Evolutionary conservation across 2,888 invertebrate species (phyloP).

Genomic region (Orchesellides sinensis): DNA sequence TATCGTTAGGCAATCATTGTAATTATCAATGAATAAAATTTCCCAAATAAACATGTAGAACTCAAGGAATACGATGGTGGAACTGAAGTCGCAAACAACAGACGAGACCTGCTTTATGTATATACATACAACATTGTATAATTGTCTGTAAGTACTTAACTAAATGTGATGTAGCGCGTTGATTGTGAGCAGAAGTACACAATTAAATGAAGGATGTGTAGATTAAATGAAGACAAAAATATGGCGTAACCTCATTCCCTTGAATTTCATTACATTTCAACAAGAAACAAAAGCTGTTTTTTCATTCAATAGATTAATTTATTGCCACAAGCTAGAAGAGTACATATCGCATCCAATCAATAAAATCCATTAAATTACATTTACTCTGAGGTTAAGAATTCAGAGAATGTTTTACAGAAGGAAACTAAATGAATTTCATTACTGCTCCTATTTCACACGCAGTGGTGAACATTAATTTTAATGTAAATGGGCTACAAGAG

Average conservation of each 20-base stretch:
- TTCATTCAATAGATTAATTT: constrained; percentile 5
- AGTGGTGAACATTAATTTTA: no score
- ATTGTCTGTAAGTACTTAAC: not conserved
- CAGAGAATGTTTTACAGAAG: not conserved
- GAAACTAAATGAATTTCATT: not conserved
- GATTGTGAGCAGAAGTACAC: no score
- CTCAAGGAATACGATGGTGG: no score
- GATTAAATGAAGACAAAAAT: no score
- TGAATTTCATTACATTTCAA: no score
- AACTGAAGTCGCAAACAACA: no score
- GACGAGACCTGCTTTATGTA: not conserved
- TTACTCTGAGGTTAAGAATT: not conserved
- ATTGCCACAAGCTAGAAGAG: constrained; percentile 26
- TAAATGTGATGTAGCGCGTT: no score
- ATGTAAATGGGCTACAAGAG: no score
- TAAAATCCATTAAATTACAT: constrained; percentile 34
- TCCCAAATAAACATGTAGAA: constrained; percentile 29
- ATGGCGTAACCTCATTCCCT: constrained; percentile 37
- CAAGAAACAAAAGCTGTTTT: constrained; percentile 2
- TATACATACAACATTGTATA: not conserved
- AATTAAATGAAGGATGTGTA: no score
- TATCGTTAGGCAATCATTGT: not conserved
- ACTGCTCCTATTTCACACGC: no score
- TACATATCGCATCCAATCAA: constrained; percentile 37
- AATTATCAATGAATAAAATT: constrained; percentile 24